Percentiles rank a stretch among this genome's conserved stretches.
These are phyloP conservation scores for Actias luna DNA, from an alignment of 2,888 invertebrate species.

Conservation along the genomic window DNA sequence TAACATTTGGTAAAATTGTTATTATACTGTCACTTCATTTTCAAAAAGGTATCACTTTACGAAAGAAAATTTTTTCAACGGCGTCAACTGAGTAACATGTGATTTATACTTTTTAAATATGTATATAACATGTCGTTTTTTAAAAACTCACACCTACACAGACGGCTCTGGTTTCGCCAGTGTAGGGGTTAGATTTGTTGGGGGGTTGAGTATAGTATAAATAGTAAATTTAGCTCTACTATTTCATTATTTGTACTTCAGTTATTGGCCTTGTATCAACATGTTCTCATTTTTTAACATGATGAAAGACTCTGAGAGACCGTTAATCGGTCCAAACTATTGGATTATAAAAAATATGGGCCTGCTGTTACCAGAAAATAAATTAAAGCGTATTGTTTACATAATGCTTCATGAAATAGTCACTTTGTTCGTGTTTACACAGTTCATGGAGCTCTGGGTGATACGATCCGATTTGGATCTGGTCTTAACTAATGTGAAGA, in stretches of 20 bases:
- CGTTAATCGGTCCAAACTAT: conserved; percentile 60
- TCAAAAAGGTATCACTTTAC: background rate
- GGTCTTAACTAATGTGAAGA: conserved; percentile 62
- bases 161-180: conserved; percentile 27
- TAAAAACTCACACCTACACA: conserved; percentile 12
- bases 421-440: conserved; percentile 55
- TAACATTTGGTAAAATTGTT: background rate
- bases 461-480: conserved; percentile 58
- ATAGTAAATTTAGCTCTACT: conserved; percentile 20
- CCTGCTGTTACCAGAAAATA: conserved; percentile 53
- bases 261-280: conserved; percentile 15
- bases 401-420: conserved; percentile 52
- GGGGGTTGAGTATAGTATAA: conserved; percentile 30
- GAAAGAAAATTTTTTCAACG: background rate
- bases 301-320: conserved; percentile 51
- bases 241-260: background rate
- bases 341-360: conserved; percentile 56
- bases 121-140: background rate
- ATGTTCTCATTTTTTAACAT: conserved; percentile 40
- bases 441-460: conserved; percentile 60
- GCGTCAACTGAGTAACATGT: background rate
- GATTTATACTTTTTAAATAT: conserved; percentile 1
- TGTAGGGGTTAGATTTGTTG: conserved; percentile 25
- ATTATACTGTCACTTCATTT: background rate
- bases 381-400: conserved; percentile 34